phyloP scores from a whole-genome alignment of 2,888 invertebrate species.

The Acleris emargana region DNA sequence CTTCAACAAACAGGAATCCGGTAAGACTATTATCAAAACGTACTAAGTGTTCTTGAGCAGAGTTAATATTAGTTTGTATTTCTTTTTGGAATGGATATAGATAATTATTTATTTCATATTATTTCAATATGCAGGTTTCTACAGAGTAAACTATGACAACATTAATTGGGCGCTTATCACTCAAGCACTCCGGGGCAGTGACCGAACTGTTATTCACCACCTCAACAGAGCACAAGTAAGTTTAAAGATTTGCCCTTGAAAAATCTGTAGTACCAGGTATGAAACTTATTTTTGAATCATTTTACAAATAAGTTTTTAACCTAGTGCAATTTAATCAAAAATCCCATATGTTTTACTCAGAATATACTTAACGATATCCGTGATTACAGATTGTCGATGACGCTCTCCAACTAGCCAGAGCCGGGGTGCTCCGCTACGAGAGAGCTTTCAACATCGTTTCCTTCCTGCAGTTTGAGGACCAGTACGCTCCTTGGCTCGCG shows the following conservation, averaged over 20 bases:
- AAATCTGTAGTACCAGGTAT: no score
- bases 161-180: slow-evolving; percentile 83
- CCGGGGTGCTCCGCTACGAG: slow-evolving; percentile 65
- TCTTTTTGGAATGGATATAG: background rate
- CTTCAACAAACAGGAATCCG: slow-evolving; percentile 84
- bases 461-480: slow-evolving; percentile 74
- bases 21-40: slow-evolving; percentile 54
- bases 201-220: slow-evolving; percentile 79
- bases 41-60: background rate
- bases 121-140: slow-evolving; percentile 75
- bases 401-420: slow-evolving; percentile 73
- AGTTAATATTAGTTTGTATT: background rate
- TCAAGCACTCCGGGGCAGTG: slow-evolving; percentile 65
- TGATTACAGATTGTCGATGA: slow-evolving; percentile 76
- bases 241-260: no score
- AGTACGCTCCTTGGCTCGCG: slow-evolving; percentile 85
- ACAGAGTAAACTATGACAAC: slow-evolving; percentile 85
- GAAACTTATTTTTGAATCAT: no score
- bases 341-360: no score
- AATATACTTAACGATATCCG: background rate
- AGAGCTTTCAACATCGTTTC: slow-evolving; percentile 74
- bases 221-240: slow-evolving; percentile 87
- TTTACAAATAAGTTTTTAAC: no score
- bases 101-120: slow-evolving; percentile 2
- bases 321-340: no score